phyloP scores from a whole-genome alignment of 2,888 invertebrate genomes.

The Schizotus pectinicornis region DNA sequence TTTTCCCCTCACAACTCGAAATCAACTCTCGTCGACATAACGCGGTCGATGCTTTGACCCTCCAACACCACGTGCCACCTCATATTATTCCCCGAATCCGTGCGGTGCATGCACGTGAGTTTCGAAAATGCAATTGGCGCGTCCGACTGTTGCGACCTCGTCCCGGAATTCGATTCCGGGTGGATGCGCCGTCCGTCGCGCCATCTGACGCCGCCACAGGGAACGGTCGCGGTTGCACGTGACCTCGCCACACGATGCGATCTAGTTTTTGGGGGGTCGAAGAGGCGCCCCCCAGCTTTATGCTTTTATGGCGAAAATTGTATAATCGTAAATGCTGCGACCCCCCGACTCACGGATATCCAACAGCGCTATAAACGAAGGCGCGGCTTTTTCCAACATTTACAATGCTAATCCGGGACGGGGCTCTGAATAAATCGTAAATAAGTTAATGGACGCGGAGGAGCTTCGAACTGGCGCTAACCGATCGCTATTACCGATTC shows the following conservation, averaged over 20 bases:
- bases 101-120: slow-evolving; percentile 27
- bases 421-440: slow-evolving; percentile 26
- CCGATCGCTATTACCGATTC: no score
- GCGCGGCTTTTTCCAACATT: slow-evolving; percentile 18
- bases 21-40: no score
- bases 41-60: no score
- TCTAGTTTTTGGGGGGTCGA: slow-evolving; percentile 31
- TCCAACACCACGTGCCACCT: neutral
- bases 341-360: slow-evolving; percentile 5
- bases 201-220: slow-evolving; percentile 37
- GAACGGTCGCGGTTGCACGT: slow-evolving; percentile 39
- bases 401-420: slow-evolving; percentile 27
- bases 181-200: slow-evolving; percentile 35
- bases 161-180: slow-evolving; percentile 35
- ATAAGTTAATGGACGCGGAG: slow-evolving; percentile 19
- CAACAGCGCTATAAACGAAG: slow-evolving; percentile 13
- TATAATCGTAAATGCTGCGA: slow-evolving; percentile 16
- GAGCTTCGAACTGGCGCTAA: slow-evolving; percentile 1
- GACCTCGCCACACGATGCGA: slow-evolving; percentile 33
- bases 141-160: slow-evolving; percentile 32
- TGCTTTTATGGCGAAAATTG: slow-evolving; percentile 34
- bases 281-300: slow-evolving; percentile 35
- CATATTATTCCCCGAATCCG: slow-evolving; percentile 2
- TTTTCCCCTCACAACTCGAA: neutral
- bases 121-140: slow-evolving; percentile 38